Conservation (phyloP, 2,888 invertebrate species). For the Pollenia amentaria region DNA sequence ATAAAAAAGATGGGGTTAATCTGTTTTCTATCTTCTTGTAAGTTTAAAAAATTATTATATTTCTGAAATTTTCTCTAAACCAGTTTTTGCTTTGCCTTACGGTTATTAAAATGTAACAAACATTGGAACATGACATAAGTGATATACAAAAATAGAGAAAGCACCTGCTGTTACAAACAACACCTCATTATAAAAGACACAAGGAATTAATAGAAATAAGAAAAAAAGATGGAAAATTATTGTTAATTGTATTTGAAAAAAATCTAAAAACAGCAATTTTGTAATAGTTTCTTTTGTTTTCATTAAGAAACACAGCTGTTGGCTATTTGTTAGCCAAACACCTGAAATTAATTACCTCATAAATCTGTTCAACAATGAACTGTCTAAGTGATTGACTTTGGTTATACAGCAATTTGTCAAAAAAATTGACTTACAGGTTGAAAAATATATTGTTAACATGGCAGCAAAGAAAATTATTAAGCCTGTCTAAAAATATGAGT, state of each 20-base stretch:
- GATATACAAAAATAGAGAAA: slow-evolving; percentile 11
- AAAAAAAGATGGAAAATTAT: neutral
- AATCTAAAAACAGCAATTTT: neutral
- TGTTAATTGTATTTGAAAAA: neutral
- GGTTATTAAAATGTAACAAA: slow-evolving; percentile 47
- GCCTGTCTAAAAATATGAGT: no score
- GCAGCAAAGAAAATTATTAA: no score
- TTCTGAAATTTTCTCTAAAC: slow-evolving; percentile 9
- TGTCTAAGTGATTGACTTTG: no score
- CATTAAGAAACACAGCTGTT: neutral
- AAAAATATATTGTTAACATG: no score
- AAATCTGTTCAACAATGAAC: neutral
- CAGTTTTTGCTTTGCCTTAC: neutral
- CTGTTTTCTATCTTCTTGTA: neutral
- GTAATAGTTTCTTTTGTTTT: no score
- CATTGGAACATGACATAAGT: slow-evolving; percentile 57
- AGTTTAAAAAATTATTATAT: neutral
- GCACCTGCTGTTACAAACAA: slow-evolving; percentile 65
- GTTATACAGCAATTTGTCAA: no score
- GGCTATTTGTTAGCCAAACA: neutral
- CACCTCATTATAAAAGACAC: slow-evolving; percentile 17
- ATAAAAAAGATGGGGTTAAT: neutral
- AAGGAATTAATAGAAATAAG: neutral
- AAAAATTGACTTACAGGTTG: no score
- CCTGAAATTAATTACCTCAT: neutral